Evolutionary conservation across 2,888 invertebrate genomes (phyloP).

Genomic region (Xanthorhoe spadicearia): DNA sequence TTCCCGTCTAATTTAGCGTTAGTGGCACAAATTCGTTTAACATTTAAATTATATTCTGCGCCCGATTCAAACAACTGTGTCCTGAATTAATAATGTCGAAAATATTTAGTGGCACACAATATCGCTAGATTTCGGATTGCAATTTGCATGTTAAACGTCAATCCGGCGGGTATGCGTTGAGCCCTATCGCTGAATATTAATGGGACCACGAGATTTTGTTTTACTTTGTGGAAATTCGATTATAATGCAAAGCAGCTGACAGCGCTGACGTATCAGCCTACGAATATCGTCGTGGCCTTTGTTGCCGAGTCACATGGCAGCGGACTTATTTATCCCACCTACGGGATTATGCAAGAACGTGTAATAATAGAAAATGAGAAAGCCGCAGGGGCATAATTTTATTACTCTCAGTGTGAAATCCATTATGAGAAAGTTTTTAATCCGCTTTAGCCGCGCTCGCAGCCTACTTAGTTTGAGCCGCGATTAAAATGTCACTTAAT

Average conservation of each 20-base stretch:
- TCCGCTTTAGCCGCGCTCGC: constrained; percentile 47
- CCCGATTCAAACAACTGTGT: constrained; percentile 79
- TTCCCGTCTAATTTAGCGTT: constrained; percentile 73
- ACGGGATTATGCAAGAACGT: constrained; percentile 28
- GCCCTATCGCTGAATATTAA: constrained; percentile 84
- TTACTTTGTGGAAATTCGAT: constrained; percentile 83
- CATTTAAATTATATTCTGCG: constrained; percentile 82
- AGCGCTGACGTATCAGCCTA: constrained; percentile 37
- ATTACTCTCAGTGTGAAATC: constrained; percentile 53
- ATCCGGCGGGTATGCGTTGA: constrained; percentile 78
- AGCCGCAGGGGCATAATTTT: constrained; percentile 43
- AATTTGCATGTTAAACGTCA: constrained; percentile 85
- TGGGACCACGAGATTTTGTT: constrained; percentile 81
- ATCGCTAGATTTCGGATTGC: constrained; percentile 82
- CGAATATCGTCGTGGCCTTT: constrained; percentile 23
- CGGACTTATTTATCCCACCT: constrained; percentile 8
- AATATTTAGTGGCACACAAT: constrained; percentile 82
- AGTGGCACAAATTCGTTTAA: constrained; percentile 80
- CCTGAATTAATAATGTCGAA: constrained; percentile 79
- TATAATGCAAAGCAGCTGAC: constrained; percentile 81
- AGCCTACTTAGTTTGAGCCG: constrained; percentile 47
- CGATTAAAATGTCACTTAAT: constrained; percentile 51
- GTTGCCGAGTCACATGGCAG: constrained; percentile 15
- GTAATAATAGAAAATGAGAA: constrained; percentile 32
- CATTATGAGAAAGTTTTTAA: constrained; percentile 58